Conservation (phyloP, 2,797 vertebrate genomes). For the Cossypha polioptera region DNA sequence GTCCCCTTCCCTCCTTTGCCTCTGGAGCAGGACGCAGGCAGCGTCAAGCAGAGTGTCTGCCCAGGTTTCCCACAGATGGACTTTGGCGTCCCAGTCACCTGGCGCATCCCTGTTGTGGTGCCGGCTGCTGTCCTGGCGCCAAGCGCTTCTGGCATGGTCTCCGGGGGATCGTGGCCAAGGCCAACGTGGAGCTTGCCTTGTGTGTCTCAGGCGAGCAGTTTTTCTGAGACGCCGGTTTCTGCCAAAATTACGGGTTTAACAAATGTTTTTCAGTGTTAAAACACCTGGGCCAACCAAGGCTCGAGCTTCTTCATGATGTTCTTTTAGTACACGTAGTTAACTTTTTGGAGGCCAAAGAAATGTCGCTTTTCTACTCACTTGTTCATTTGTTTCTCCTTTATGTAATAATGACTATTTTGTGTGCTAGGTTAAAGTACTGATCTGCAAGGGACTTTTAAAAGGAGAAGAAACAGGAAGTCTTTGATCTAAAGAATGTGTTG, state of each 20-base stretch:
- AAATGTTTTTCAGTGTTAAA: background rate
- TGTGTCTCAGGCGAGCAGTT: fast-evolving
- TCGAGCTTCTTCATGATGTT: fast-evolving
- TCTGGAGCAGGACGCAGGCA: background rate
- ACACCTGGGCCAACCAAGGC: background rate
- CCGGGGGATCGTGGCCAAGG: background rate
- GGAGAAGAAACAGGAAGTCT: background rate
- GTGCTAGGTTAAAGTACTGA: background rate
- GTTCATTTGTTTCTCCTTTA: background rate
- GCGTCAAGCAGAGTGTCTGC: background rate
- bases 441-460: background rate
- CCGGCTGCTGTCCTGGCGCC: background rate
- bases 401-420: background rate
- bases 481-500: background rate
- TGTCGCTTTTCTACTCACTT: background rate
- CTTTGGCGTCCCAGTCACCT: background rate
- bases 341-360: background rate
- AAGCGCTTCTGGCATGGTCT: fast-evolving
- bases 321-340: background rate
- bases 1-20: background rate
- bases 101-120: background rate
- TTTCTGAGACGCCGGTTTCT: background rate
- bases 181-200: background rate
- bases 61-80: fast-evolving
- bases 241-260: background rate